These are phyloP conservation scores for Akabosia matsudoensis DNA, from an alignment of 1,140 invertebrate genomes.

Conservation along the genomic window DNA sequence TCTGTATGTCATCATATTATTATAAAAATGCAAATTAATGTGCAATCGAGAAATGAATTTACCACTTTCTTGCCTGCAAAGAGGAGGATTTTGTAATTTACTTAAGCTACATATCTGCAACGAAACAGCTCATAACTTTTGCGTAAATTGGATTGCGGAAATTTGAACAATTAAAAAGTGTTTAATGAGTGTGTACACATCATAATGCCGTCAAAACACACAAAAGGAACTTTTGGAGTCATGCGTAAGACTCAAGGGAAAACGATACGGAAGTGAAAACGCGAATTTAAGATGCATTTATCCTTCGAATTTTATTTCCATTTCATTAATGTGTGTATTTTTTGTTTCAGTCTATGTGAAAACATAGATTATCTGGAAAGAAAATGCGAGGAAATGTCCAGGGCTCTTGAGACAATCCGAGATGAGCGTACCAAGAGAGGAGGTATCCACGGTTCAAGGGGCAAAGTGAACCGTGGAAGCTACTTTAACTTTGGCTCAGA, in stretches of 20 bases:
- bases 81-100: no score
- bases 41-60: no score
- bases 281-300: no score
- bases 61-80: no score
- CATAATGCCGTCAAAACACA: no score
- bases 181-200: background rate
- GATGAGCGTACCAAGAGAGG: slow-evolving; percentile 43
- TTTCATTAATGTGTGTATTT: no score
- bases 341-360: slow-evolving; percentile 56
- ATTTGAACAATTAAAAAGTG: background rate
- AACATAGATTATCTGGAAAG: slow-evolving; percentile 73
- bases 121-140: background rate
- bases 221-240: background rate
- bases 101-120: no score
- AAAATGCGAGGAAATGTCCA: slow-evolving; percentile 76
- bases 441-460: slow-evolving; percentile 40
- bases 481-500: slow-evolving; percentile 40
- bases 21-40: no score
- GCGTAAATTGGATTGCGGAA: background rate
- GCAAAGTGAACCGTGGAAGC: slow-evolving; percentile 40
- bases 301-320: no score
- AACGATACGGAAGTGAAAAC: background rate
- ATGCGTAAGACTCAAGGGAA: no score
- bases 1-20: no score
- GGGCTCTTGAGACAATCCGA: slow-evolving; percentile 67